Evolutionary conservation across 1,140 invertebrate genomes (phyloP), one percentile per base, ranked within the genome.

Genomic region (Aphaenogaster ashmeadi): DNA sequence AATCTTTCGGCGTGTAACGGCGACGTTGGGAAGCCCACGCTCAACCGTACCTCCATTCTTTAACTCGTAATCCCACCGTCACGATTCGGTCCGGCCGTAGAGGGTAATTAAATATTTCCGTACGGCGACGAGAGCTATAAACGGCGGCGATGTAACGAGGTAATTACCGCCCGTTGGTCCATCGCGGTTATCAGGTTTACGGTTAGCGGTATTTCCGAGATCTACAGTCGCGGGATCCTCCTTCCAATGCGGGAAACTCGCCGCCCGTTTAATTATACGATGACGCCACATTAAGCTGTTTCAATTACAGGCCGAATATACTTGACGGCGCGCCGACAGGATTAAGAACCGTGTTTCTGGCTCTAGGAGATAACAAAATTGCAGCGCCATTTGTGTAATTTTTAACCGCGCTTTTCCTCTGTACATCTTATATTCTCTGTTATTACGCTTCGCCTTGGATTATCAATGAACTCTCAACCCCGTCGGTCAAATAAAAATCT

Each of bases 31-130:
- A 50, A 87, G 47, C 27, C 15, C 3, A 60, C 38, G 21, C 58
- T 58, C 44, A 27, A 21, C 44, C 67, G 15, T 75, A 54, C 9
- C 8, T 62, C n/a, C 4, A 36, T 21, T n/a, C 21, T 52, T 75
- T 44, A 58, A 41, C 18, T 6, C 15, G 60, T 7, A 21, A 21
- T 38, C 13, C 33, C 21, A 11, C 27, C 74, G 50, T 58, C 52
- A 8, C 21, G 27, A 11, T 47, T 58, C 18, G 54, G 47, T n/a
- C 36, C 56, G 27, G n/a, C 74, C 4, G 8, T 9, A 11, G 9
- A 66, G 64, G 89, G 67, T 91, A 93, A 93, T 93, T 92, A 91
- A 93, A 93, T 93, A 91, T 93, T 93, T 91, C 89, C 80, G 54
- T 75, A 62, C 69, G 52, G 56, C 47, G 86, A 92, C 88, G 74